Conservation (phyloP, 2,888 invertebrate genomes). For the Sclerodermus sp. region DNA sequence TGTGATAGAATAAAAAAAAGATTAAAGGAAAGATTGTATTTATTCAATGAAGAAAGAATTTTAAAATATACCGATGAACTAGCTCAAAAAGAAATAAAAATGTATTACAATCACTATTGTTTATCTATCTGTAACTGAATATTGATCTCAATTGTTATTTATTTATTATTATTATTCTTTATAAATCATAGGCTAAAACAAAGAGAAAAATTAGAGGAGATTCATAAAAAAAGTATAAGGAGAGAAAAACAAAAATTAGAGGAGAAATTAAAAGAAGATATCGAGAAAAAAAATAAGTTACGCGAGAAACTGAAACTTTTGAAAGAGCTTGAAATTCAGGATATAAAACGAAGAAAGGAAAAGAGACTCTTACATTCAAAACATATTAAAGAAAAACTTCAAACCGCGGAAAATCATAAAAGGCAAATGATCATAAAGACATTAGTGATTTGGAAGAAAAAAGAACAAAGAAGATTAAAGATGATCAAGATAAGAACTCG, state of each 20-base stretch:
- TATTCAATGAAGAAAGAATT: slow-evolving; percentile 24
- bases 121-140: not conserved
- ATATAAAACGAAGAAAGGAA: slow-evolving; percentile 8
- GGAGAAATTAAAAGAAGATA: slow-evolving; percentile 10
- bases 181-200: slow-evolving; percentile 20
- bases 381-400: slow-evolving; percentile 16
- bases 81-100: slow-evolving; percentile 32
- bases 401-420: slow-evolving; percentile 18
- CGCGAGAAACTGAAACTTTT: slow-evolving; percentile 15
- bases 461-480: slow-evolving; percentile 30
- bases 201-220: slow-evolving; percentile 16
- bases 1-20: slow-evolving; percentile 32
- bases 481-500: slow-evolving; percentile 20
- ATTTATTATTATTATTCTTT: not conserved
- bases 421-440: slow-evolving; percentile 28
- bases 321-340: not conserved
- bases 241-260: slow-evolving; percentile 14
- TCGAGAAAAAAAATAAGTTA: slow-evolving; percentile 16
- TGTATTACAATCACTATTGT: slow-evolving; percentile 17
- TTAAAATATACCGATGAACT: slow-evolving; percentile 30
- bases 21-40: slow-evolving; percentile 10
- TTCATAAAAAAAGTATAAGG: slow-evolving; percentile 13
- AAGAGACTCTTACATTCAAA: slow-evolving; percentile 5
- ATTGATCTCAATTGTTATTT: not conserved
- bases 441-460: slow-evolving; percentile 29